Evolutionary conservation across 2,888 invertebrate genomes (phyloP), one percentile per base, ranked within the genome.

Genomic region (Corythucha ciliata): DNA sequence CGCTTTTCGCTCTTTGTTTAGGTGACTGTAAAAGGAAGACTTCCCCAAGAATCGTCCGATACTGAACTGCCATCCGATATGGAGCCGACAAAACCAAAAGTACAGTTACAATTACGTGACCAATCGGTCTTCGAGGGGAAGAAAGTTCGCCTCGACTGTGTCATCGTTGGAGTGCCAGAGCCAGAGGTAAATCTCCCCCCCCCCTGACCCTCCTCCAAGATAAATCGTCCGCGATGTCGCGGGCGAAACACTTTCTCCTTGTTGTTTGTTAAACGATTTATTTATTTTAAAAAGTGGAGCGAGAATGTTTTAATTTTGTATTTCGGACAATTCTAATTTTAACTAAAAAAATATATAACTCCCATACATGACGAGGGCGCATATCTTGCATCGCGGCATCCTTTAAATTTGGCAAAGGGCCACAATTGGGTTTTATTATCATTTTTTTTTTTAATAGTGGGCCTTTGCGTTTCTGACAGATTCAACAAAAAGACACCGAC

Each of bases 101-200:
- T 84, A 37, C 80, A 81, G 62, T 66, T 80, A 55, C 75, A 80
- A 0, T 69, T 88, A 16, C 79, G 79, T 63, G 81, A 87, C 66
- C 69, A 78, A 8, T 72, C 73, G 3, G 76, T 79, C 25, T 74
- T 75, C 48, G 84, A 87, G 67, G 83, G 83, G 12, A 77, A 77
- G 42, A 74, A 77, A 21, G 76, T 80, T 6, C 72, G 80, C 29
- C 66, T 86, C 56, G 84, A 85, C 63, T 83, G 83, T 63, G 75
- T 84, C 29, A 85, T 88, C 57, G 75, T 83, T 33, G 87, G 85
- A 1, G 81, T 82, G 62, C 87, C 87, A 0, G 83, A 84, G 65
- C 87, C 88, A 0, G 83, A 84, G 72, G 83, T 86, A 61, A 63
- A 62, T 26, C 16, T n/a, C n/a, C n/a, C n/a, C n/a, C n/a, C n/a